Percentiles rank a stretch among this genome's conserved stretches.
These are phyloP conservation scores for Diceros bicornis DNA, from an alignment of 2,797 vertebrate species.

Conservation along the genomic window DNA sequence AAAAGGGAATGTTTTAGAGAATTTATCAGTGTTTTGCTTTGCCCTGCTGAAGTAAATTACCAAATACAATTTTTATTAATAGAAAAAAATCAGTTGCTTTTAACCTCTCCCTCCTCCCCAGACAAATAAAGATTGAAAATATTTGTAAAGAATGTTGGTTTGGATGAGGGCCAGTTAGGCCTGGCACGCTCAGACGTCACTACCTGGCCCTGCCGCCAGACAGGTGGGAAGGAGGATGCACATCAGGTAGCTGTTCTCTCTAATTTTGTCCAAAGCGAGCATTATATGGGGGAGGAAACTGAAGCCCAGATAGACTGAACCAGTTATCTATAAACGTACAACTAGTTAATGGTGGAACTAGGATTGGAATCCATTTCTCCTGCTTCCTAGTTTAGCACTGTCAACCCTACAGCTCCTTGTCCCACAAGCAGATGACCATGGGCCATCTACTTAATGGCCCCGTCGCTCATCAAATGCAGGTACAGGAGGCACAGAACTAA, in stretches of 20 bases:
- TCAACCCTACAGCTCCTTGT: background rate
- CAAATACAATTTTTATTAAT: constrained; percentile 12
- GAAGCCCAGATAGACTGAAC: background rate
- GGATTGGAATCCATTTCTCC: background rate
- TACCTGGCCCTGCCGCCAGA: background rate
- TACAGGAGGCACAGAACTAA: background rate
- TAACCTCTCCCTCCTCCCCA: background rate
- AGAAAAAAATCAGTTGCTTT: background rate
- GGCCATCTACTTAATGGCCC: background rate
- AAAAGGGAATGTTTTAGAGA: background rate
- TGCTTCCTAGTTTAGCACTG: background rate
- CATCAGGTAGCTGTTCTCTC: background rate
- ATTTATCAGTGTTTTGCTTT: background rate
- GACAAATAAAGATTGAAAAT: constrained; percentile 39
- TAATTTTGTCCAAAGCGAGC: background rate
- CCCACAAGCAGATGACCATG: no score
- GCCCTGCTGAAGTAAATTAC: background rate
- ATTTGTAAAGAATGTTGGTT: background rate
- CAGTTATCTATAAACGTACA: background rate
- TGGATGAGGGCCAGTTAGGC: background rate
- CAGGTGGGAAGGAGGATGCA: background rate
- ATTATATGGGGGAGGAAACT: background rate
- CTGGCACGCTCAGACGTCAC: background rate
- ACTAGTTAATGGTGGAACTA: background rate
- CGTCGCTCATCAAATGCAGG: background rate